Evolutionary conservation across 2,113 vertebrate species (phyloP).

Genomic region (Lanius ludovicianus): DNA sequence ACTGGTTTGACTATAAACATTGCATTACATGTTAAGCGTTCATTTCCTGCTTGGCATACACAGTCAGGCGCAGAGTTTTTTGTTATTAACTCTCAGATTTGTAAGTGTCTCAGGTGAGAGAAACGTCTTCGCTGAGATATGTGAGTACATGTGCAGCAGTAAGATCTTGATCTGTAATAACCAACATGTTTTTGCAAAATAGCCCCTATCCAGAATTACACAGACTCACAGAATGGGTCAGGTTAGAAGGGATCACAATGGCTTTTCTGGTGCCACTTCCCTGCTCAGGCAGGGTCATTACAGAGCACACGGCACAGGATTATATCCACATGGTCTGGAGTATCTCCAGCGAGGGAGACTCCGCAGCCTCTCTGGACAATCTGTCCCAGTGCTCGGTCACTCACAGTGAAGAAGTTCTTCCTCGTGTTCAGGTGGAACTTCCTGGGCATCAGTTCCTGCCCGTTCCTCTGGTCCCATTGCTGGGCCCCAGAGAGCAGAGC

Average conservation of each 20-base stretch:
- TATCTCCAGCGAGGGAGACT: background rate
- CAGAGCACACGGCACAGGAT: background rate
- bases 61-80: background rate
- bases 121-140: background rate
- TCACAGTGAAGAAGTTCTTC: background rate
- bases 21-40: background rate
- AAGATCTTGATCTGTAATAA: background rate
- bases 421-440: background rate
- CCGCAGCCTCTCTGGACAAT: background rate
- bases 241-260: background rate
- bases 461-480: background rate
- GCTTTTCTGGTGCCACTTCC: background rate
- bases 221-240: background rate
- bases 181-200: background rate
- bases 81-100: background rate
- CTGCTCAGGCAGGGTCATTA: background rate
- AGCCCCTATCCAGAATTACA: background rate
- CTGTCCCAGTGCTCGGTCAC: background rate
- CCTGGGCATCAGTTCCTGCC: background rate
- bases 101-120: background rate
- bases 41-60: background rate
- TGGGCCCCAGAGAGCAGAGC: background rate
- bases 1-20: background rate
- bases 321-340: background rate
- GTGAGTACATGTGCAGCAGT: background rate